Evolutionary conservation across 1,140 invertebrate species (phyloP), one percentile per base, ranked within the genome.

Genomic region (Gyrodactylus bullatarudis): DNA sequence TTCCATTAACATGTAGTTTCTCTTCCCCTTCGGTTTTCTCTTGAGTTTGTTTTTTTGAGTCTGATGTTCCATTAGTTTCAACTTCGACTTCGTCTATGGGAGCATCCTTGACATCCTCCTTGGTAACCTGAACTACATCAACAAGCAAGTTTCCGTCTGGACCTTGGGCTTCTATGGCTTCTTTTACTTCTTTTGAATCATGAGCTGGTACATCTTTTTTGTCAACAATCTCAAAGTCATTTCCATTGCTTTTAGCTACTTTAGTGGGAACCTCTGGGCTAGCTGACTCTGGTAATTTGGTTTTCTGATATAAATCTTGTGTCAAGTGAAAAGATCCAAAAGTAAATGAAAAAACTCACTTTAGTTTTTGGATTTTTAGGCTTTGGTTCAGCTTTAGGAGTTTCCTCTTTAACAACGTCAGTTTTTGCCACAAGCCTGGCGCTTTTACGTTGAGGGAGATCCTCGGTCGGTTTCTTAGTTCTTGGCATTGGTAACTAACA

Each of bases 271-370:
- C 34, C 34, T 54, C 34, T 54, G n/a, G n/a, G n/a, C n/a, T n/a
- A n/a, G n/a, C n/a, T n/a, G n/a, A n/a, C n/a, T 54, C 34, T 54
- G 85, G 84, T 82, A 94, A 99, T 54, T 54, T n/a, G 8, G 34
- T 54, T 54, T 54, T 54, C n/a, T 54, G n/a, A 54, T 54, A n/a
- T 16, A 54, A 54, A 54, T 54, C n/a, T n/a, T 54, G n/a, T n/a
- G 8, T n/a, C n/a, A 54, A n/a, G 34, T 54, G 34, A 16, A n/a
- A 54, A 16, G n/a, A 54, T 54, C n/a, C 8, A n/a, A 54, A 54
- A 54, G n/a, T 16, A n/a, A 54, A 54, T 16, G n/a, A 8, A 16
- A 54, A 54, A 8, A 8, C 34, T 54, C 8, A 8, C 34, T 16
- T n/a, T 8, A 54, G 8, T 54, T 16, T 8, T 16, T 8, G 34